Base-by-base conservation (phyloP, 2,888 invertebrate species). In the Ormyrus pomaceus region DNA sequence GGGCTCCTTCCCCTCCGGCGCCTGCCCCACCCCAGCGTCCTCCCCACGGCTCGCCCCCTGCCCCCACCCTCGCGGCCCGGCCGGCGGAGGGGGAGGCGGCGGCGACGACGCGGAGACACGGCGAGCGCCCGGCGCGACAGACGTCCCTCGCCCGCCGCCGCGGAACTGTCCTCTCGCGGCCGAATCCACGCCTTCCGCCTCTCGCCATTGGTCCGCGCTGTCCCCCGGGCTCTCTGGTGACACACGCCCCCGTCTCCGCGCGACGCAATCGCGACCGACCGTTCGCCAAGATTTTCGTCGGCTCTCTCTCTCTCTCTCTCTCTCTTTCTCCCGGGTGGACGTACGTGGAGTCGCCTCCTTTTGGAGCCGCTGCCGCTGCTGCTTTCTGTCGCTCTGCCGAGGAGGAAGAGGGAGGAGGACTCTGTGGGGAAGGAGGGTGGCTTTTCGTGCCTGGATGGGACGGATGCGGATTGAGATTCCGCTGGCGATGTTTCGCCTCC, bases 161-260 rank as follows among this genome's bases (percentile, higher is more conserved):
- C 78, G 82, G 79, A 62, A 82, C 82, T 82, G 82, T 84, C 82
- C 83, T 80, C 81, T 79, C 79, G 77, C 58, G 19, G 19, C 59
- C 73, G 61, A 73, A 71, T 77, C 65, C 81, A 82, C 82, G 53
- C 84, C 77, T 69, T 83, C 86, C 87, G 86, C 85, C 85, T 80
- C 84, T 86, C 84, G 84, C 83, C 84, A 89, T 89, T 89, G 89
- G 89, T 81, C 72, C 85, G 83, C 85, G 85, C 85, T 88, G 88
- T 88, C 88, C 86, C 86, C 86, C 79, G 84, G 84, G 77, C 56
- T 73, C 68, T 78, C 83, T 86, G 86, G 85, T 87, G 87, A 88
- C 88, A 88, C 88, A 87, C 88, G 88, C 88, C 88, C 86, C 83
- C 84, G n/a, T 84, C 76, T 75, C 80, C 81, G 70, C 59, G 61